A percentile compares a stretch with the other conserved stretches of the same genome.
Conservation (phyloP, 2,113 vertebrate genomes). For the Oryzias javanicus region DNA sequence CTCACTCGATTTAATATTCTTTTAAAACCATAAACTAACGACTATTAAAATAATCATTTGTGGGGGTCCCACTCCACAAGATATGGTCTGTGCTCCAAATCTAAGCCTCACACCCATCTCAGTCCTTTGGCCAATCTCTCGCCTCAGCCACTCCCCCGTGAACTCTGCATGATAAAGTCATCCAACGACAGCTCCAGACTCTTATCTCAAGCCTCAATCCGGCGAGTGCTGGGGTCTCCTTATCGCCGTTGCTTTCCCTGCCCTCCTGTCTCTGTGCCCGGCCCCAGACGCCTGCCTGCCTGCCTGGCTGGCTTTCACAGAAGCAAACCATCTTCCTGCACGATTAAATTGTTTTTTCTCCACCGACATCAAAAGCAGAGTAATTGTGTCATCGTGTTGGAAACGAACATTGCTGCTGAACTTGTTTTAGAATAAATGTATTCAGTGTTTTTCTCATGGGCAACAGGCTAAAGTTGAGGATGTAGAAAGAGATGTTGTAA, state of each 20-base stretch:
- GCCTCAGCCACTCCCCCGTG: constrained; percentile 2
- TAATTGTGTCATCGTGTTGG: constrained; percentile 12
- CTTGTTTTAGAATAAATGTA: too few species aligned
- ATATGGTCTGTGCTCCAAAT: constrained; percentile 17
- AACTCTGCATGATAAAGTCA: constrained; percentile 72
- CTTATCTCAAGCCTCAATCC: constrained; percentile 70
- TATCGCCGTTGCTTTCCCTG: constrained; percentile 66
- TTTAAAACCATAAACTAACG: too few species aligned
- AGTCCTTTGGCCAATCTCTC: constrained; percentile 30
- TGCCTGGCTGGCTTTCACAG: constrained; percentile 42
- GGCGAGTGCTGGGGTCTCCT: constrained; percentile 65
- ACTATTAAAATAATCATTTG: too few species aligned
- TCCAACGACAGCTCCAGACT: constrained; percentile 60
- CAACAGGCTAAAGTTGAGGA: constrained; percentile 33
- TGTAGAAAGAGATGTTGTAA: constrained; percentile 31
- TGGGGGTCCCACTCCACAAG: not conserved
- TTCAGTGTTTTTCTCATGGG: too few species aligned
- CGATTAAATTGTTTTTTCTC: constrained; percentile 12
- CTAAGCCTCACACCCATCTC: not conserved
- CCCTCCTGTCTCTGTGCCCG: constrained; percentile 52
- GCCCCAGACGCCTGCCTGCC: constrained; percentile 41
- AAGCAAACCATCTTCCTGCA: constrained; percentile 41
- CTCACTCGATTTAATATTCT: too few species aligned
- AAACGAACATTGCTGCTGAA: too few species aligned
- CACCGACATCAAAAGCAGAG: constrained; percentile 19